Base-by-base conservation (phyloP, 1,140 invertebrate species). In the Temnothorax nylanderi region DNA sequence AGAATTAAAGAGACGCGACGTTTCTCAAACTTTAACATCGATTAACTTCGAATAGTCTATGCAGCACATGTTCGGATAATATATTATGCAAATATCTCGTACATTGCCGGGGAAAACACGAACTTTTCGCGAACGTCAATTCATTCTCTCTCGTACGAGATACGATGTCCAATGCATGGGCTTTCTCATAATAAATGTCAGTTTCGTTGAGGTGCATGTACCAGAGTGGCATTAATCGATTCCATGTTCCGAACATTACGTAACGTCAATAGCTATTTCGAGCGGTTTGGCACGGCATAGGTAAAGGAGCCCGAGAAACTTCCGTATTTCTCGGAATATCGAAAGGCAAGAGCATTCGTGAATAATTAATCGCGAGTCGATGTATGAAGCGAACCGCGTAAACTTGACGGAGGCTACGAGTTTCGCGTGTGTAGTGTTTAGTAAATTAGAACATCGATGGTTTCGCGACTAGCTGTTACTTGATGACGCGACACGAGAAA, bases 331-430 rank as follows among this genome's bases (percentile, higher is more conserved):
- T 74, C 80, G 54, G 13, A 84, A 84, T 72, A 72, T 82, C 54
- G 34, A 58, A 72, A 51, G 21, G 16, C 44, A 72, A 37, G 54
- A 84, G 69, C 56, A 49, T 41, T 74, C 69, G 26, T 74, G 67
- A 74, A 74, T 84, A 74, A 84, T 84, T 84, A 84, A 84, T 75
- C 67, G 80, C 67, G 18, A 74, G 67, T 47, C 18, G 54, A 84
- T 32, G 18, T 60, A 84, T 26, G 54, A 74, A 84, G 41, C 26
- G 26, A 47, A 74, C 18, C 69, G 26, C 54, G 34, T 75, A 62
- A 84, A 60, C 26, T 74, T 26, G 18, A 49, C 26, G 26, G 67
- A 32, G 47, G 56, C 37, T 74, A 82, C 44, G 37, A 11, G 54
- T 49, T 72, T 6, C n/a, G 18, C 32, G 34, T n/a, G 7, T 13